Evolutionary conservation across 2,113 vertebrate species (phyloP).

Genomic region (Pelvicachromis taeniatus): DNA sequence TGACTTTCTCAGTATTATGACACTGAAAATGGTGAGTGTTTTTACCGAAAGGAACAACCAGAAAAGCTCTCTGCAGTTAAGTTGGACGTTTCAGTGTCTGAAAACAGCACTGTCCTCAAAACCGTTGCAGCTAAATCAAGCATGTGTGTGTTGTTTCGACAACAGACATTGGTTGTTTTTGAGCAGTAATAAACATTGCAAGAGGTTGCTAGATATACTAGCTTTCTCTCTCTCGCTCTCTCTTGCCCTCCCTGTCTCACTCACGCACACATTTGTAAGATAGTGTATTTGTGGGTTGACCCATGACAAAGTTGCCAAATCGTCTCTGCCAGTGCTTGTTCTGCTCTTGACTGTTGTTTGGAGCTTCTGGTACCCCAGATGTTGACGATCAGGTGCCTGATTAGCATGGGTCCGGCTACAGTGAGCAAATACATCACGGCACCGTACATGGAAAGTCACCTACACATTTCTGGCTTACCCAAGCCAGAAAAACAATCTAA

Average conservation of each 20-base stretch:
- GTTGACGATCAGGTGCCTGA: not conserved
- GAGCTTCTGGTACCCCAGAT: not conserved
- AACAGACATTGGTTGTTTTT: not conserved
- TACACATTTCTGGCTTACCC: not conserved
- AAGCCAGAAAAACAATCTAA: not conserved
- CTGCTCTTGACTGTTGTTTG: not conserved
- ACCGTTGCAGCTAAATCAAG: not conserved
- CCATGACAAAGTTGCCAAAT: not conserved
- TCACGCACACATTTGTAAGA: not conserved
- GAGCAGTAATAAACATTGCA: not conserved
- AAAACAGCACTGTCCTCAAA: not conserved
- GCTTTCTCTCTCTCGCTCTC: too few relatives aligned
- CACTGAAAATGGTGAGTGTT: conserved; percentile 84
- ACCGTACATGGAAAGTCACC: not conserved
- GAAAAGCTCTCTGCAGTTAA: not conserved
- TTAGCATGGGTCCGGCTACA: not conserved
- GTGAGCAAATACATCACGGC: not conserved
- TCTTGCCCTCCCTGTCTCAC: rapidly evolving
- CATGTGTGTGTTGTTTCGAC: not conserved
- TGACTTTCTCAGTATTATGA: conserved; percentile 88
- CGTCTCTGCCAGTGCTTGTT: rapidly evolving
- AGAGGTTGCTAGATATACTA: not conserved
- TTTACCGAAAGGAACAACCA: not conserved
- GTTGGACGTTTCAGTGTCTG: not conserved
- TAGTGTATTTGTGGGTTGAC: not conserved